Evolutionary conservation across 2,113 vertebrate genomes (phyloP).

Genomic region (Eulemur rufifrons): DNA sequence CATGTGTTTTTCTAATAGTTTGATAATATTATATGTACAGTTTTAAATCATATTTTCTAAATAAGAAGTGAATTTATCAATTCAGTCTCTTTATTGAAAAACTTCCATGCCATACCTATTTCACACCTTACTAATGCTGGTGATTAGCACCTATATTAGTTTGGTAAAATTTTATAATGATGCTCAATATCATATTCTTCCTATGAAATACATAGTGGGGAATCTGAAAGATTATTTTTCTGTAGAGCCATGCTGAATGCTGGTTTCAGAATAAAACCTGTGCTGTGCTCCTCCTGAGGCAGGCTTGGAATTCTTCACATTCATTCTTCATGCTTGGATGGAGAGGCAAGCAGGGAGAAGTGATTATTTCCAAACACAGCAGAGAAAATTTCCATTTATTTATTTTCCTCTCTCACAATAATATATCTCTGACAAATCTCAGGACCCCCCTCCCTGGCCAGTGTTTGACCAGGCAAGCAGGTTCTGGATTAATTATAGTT

Average conservation of each 20-base stretch:
- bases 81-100: background rate
- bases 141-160: background rate
- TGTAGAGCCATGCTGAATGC: background rate
- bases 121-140: background rate
- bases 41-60: conserved; percentile 5
- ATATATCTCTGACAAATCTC: background rate
- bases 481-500: background rate
- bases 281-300: background rate
- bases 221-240: conserved; percentile 5
- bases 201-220: background rate
- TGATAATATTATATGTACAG: background rate
- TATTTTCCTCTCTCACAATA: background rate
- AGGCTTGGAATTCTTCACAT: background rate
- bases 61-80: background rate
- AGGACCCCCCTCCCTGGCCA: background rate
- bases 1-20: background rate
- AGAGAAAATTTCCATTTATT: conserved; percentile 33
- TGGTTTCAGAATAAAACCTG: background rate
- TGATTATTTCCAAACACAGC: conserved; percentile 6
- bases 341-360: background rate
- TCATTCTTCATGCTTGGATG: conserved; percentile 32
- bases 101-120: background rate
- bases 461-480: background rate
- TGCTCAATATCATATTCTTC: background rate
- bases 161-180: background rate